Evolutionary conservation across 2,113 vertebrate genomes (phyloP), one percentile per base, ranked within the genome.

Genomic region (Lontra canadensis): DNA sequence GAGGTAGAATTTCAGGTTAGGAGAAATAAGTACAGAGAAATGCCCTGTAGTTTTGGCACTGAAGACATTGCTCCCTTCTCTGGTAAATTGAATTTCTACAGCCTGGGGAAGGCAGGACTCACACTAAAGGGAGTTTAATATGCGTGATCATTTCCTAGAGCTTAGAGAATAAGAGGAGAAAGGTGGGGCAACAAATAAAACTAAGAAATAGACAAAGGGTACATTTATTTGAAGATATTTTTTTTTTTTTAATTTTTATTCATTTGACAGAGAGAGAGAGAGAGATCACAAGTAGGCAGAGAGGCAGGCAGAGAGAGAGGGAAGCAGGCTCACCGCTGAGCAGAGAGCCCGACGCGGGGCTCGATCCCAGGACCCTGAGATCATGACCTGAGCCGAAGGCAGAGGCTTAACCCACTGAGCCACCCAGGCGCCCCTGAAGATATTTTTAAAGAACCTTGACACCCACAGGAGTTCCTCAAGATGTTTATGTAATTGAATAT

Each of bases 401-500:
- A n/a, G n/a, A n/a, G n/a, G n/a, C n/a, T n/a, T n/a, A n/a, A n/a
- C n/a, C n/a, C n/a, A n/a, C n/a, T n/a, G n/a, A n/a, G n/a, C n/a
- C n/a, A n/a, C n/a, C n/a, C n/a, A n/a, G n/a, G n/a, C n/a, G n/a
- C n/a, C n/a, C n/a, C n/a, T 90, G 20, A 82, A 94, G 84, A 61
- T 67, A 26, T 52, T 42, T 84, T 88, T 44, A 55, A 92, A 96
- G 55, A 88, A 65, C 36, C 67, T 96, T 97, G 67, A 80, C 89
- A 98, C 89, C 69, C 91, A 81, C 86, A 94, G 82, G 83, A 86
- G 57, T 55, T 90, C 95, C 91, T 92, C 49, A 31, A 91, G 86
- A 93, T 97, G 76, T 93, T 97, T 97, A 84, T 88, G 44, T 88
- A 96, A 97, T 97, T 95, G 87, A 94, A 96, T 84, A 47, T 89